Percentiles rank a stretch among this genome's conserved stretches.
These are phyloP conservation scores for Andricus grossulariae DNA, from an alignment of 1,140 invertebrate species.

Conservation along the genomic window DNA sequence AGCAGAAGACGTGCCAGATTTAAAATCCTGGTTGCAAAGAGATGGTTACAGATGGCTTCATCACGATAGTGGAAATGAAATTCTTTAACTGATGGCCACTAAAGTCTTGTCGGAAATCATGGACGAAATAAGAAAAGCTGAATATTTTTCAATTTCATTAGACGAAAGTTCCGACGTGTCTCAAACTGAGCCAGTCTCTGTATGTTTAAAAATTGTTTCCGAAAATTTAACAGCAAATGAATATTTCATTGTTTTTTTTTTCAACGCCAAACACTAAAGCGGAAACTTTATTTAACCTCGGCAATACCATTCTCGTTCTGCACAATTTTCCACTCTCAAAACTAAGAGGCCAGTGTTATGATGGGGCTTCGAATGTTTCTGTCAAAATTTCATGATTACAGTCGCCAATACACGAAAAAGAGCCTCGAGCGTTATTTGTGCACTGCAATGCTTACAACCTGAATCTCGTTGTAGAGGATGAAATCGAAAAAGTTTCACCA, in stretches of 20 bases:
- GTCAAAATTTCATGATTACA: constrained; percentile 49
- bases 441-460: constrained; percentile 49
- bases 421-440: constrained; percentile 53
- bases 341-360: constrained; percentile 54
- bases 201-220: constrained; percentile 40
- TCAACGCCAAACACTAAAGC: constrained; percentile 40
- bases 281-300: constrained; percentile 47
- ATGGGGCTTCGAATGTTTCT: constrained; percentile 53
- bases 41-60: constrained; percentile 44
- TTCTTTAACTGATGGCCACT: constrained; percentile 44
- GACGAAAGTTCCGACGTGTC: constrained; percentile 38
- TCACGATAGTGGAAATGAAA: constrained; percentile 41
- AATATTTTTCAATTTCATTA: constrained; percentile 36
- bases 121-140: constrained; percentile 38
- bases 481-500: constrained; percentile 35
- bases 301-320: constrained; percentile 39
- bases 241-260: constrained; percentile 50
- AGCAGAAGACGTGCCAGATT: constrained; percentile 40
- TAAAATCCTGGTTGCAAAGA: constrained; percentile 45
- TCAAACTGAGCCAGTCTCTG: constrained; percentile 42
- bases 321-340: constrained; percentile 39
- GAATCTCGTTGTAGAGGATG: constrained; percentile 50
- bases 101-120: constrained; percentile 35
- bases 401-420: constrained; percentile 43
- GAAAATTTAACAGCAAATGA: constrained; percentile 39